A percentile compares a stretch with the other conserved stretches of the same genome.
These are phyloP conservation scores for Reticulitermes lucifugus DNA, from an alignment of 2,888 invertebrate species.

Conservation along the genomic window DNA sequence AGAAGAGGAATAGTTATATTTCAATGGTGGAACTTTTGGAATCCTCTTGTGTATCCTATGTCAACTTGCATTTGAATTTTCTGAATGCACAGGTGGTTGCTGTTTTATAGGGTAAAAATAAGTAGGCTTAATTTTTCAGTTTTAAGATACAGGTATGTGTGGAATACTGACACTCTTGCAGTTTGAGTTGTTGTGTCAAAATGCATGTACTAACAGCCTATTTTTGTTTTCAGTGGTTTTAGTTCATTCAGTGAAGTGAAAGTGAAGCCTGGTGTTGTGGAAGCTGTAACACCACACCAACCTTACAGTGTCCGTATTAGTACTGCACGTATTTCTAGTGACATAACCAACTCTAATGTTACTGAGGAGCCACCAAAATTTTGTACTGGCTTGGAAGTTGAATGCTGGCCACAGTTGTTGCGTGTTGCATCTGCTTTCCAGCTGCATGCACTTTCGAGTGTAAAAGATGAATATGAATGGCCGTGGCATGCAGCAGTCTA, in stretches of 20 bases:
- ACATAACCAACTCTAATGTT: not conserved
- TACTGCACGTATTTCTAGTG: not conserved
- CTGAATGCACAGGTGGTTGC: no score
- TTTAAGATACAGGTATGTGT: no score
- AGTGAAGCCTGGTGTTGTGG: not conserved
- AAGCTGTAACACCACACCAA: not conserved
- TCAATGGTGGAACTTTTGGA: no score
- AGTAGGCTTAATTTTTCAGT: no score
- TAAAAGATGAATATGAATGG: slow-evolving; percentile 63
- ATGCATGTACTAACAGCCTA: no score
- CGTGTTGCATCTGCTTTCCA: not conserved
- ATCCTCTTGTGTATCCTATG: no score
- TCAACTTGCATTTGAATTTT: no score
- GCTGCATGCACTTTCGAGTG: not conserved
- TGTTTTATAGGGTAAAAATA: no score
- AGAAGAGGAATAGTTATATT: no score
- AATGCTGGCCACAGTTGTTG: not conserved
- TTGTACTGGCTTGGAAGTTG: slow-evolving; percentile 11
- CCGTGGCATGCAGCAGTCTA: slow-evolving; percentile 83
- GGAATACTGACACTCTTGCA: no score
- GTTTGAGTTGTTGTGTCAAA: no score
- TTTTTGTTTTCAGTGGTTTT: not conserved
- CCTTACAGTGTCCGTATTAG: not conserved
- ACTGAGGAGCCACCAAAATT: not conserved
- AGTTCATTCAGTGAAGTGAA: not conserved